Evolutionary conservation across 2,888 invertebrate genomes (phyloP).

Genomic region (Coecobrya sp.): DNA sequence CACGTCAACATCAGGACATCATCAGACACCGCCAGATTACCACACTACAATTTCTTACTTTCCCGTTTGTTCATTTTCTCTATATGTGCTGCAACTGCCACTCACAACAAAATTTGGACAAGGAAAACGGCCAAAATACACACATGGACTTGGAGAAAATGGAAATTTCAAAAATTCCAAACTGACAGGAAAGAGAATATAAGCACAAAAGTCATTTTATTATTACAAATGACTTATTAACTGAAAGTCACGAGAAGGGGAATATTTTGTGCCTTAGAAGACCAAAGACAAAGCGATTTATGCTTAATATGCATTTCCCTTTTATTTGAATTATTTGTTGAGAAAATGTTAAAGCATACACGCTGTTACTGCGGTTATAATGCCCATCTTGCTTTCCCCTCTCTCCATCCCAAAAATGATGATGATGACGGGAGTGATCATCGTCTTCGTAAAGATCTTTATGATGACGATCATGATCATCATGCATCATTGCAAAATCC

Average conservation of each 20-base stretch:
- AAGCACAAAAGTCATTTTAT: conserved; percentile 58
- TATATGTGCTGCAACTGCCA: background rate
- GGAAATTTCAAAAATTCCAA: background rate
- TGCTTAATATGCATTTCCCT: conserved; percentile 18
- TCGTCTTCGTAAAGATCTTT: background rate
- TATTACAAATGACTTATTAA: conserved; percentile 77
- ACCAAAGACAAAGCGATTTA: conserved; percentile 54
- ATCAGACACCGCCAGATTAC: conserved; percentile 35
- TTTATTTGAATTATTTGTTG: background rate
- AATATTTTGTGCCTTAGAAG: conserved; percentile 5
- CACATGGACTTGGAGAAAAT: background rate
- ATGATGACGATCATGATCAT: conserved; percentile 34
- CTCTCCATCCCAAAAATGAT: conserved; percentile 10
- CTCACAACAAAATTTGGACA: conserved; percentile 23
- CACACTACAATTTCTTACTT: background rate
- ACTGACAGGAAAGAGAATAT: background rate
- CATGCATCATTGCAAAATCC: conserved; percentile 63
- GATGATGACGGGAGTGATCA: conserved; percentile 35
- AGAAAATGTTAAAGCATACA: background rate
- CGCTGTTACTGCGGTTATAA: background rate
- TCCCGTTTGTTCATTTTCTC: background rate
- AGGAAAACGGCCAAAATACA: background rate
- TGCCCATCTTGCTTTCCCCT: background rate
- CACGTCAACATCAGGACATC: conserved; percentile 63
- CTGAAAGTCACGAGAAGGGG: background rate